Evolutionary conservation across 2,113 vertebrate genomes (phyloP), one percentile per base, ranked within the genome.

Genomic region (Aepyceros melampus): DNA sequence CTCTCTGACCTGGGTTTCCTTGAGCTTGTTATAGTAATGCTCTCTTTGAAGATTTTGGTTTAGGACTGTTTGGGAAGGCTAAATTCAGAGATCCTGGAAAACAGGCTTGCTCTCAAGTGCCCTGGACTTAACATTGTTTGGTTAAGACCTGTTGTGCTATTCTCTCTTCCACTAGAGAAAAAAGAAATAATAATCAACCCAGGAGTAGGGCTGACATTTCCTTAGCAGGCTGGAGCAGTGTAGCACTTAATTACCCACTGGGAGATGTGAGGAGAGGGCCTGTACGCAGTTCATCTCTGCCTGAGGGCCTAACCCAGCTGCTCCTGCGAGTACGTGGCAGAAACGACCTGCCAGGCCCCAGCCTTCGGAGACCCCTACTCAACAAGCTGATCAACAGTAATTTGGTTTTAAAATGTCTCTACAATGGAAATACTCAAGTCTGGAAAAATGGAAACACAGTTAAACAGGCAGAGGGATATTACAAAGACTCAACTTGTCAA

Each of bases 381-480:
- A 85, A 51, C 33, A 71, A 94, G 5, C 64, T 83, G 40, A 36
- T 56, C 76, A 81, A 60, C 29, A 36, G 78, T 1, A 87, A 19
- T 67, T 97, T 85, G 49, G 7, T 78, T 86, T 53, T 82, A 40
- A 96, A 97, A 88, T 64, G 21, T 62, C 60, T 76, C 40, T 13
- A 62, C 33, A 53, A n/a, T 49, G 51, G 87, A 96, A 91, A 85
- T 25, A 53, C 33, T 81, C 23, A 36, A 76, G 36, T 49, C 9
- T 1, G 45, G 40, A 74, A 64, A 95, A 94, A 56, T 3, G 7
- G 78, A 76, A 89, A 53, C 27, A 82, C 13, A n/a, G 12, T 11
- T 67, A 96, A 98, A 93, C 14, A 95, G 74, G 79, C 56, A 95
- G 93, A 82, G 76, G 93, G 92, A 86, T 96, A 97, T 92, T 97